A percentile compares a stretch with the other conserved stretches of the same genome.
Conservation (phyloP, 2,113 vertebrate species). For the Amphiprion percula region DNA sequence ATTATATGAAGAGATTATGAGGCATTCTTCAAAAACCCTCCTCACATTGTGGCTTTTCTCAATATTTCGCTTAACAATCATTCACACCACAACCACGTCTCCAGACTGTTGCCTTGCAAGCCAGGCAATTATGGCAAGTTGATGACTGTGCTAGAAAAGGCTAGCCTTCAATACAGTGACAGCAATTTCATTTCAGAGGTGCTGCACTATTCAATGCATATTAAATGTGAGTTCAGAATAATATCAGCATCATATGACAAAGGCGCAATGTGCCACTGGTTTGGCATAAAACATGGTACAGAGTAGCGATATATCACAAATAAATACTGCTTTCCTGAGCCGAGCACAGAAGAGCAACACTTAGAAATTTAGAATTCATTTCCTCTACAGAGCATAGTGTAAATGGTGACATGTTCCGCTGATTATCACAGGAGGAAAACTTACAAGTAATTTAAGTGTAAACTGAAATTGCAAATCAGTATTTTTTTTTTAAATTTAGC, state of each 20-base stretch:
- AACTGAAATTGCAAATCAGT: too few relatives aligned
- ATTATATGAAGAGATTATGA: not conserved
- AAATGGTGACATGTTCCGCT: too few relatives aligned
- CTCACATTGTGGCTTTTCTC: not conserved
- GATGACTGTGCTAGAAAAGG: conserved; percentile 25
- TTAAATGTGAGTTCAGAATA: conserved; percentile 23
- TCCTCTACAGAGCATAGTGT: too few relatives aligned
- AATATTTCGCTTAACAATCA: not conserved
- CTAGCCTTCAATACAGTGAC: conserved; percentile 2
- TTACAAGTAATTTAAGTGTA: too few relatives aligned
- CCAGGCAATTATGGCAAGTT: not conserved
- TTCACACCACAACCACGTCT: not conserved
- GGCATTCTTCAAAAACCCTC: not conserved
- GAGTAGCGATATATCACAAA: not conserved
- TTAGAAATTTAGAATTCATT: not conserved
- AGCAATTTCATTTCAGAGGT: conserved; percentile 6
- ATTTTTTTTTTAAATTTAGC: too few relatives aligned
- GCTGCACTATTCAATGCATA: conserved; percentile 14
- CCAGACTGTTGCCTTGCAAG: not conserved
- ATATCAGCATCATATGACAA: not conserved
- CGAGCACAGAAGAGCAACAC: not conserved
- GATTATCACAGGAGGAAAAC: too few relatives aligned
- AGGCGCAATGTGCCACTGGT: too few relatives aligned
- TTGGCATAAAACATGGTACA: not conserved
- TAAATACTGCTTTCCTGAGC: not conserved